phyloP scores from a whole-genome alignment of 1,140 invertebrate genomes.

The Spodoptera frugiperda region DNA sequence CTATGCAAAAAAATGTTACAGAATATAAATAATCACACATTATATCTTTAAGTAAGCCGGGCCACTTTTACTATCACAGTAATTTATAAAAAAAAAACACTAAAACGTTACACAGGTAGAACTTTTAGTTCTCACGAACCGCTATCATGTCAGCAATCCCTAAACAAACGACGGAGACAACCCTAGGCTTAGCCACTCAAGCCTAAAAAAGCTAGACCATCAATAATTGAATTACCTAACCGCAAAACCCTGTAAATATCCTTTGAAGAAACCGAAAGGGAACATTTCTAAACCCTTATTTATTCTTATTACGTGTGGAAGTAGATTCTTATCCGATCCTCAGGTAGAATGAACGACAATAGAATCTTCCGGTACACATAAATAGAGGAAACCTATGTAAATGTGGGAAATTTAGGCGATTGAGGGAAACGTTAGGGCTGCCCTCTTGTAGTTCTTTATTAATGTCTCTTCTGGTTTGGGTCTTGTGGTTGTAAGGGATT shows the following conservation, averaged over 20 bases:
- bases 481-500: background rate
- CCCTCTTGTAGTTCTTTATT: conserved; percentile 6
- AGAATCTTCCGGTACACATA: conserved; percentile 45
- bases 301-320: conserved; percentile 44
- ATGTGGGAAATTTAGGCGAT: conserved; percentile 30
- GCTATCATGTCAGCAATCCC: too few species aligned
- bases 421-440: conserved; percentile 19
- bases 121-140: too few species aligned
- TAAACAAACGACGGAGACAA: too few species aligned
- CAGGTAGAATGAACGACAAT: conserved; percentile 43
- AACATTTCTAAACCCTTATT: conserved; percentile 32
- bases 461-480: conserved; percentile 23
- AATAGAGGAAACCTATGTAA: conserved; percentile 39
- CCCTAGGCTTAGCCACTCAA: too few species aligned
- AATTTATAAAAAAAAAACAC: too few species aligned
- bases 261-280: conserved; percentile 1
- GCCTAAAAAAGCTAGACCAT: too few species aligned
- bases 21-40: too few species aligned
- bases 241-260: background rate
- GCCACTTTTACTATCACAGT: too few species aligned
- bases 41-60: too few species aligned
- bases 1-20: too few species aligned
- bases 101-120: too few species aligned
- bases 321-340: conserved; percentile 42
- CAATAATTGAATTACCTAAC: background rate